Conservation (phyloP, 2,888 invertebrate species). For the Tiphia femorata region DNA sequence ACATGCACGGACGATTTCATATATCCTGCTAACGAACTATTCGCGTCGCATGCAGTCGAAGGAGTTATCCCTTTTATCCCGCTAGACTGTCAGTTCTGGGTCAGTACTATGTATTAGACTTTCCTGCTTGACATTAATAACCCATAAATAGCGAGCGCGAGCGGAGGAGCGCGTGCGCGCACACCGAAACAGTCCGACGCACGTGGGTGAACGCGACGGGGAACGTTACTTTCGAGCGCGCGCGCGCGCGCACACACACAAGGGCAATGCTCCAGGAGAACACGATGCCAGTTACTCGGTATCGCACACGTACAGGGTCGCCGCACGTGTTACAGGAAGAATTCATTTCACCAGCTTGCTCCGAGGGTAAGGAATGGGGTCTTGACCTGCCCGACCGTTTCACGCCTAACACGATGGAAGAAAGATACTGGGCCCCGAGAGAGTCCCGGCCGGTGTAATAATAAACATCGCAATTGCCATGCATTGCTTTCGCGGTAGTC, state of each 20-base stretch:
- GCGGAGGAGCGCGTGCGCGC: conserved; percentile 10
- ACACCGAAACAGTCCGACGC: background rate
- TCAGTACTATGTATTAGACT: conserved; percentile 39
- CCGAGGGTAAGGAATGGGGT: conserved; percentile 49
- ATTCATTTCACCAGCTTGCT: conserved; percentile 53
- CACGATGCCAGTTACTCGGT: no score
- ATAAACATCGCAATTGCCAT: conserved; percentile 45
- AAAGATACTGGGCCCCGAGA: conserved; percentile 35
- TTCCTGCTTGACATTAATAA: conserved; percentile 49
- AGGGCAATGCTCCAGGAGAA: background rate
- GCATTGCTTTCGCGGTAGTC: conserved; percentile 43
- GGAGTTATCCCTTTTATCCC: conserved; percentile 39
- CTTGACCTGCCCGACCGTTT: conserved; percentile 47
- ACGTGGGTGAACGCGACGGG: background rate
- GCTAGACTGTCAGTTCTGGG: conserved; percentile 41
- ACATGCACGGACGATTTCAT: conserved; percentile 2
- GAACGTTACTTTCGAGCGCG: conserved; percentile 1
- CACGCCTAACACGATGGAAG: conserved; percentile 42
- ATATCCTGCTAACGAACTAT: conserved; percentile 28
- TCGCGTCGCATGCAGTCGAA: conserved; percentile 19
- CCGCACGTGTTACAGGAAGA: conserved; percentile 36
- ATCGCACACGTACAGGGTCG: no score
- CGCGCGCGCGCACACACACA: conserved; percentile 9
- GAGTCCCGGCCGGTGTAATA: conserved; percentile 37
- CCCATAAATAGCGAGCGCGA: conserved; percentile 42